Conservation (phyloP, 2,113 vertebrate genomes). For the Tinamus guttatus region DNA sequence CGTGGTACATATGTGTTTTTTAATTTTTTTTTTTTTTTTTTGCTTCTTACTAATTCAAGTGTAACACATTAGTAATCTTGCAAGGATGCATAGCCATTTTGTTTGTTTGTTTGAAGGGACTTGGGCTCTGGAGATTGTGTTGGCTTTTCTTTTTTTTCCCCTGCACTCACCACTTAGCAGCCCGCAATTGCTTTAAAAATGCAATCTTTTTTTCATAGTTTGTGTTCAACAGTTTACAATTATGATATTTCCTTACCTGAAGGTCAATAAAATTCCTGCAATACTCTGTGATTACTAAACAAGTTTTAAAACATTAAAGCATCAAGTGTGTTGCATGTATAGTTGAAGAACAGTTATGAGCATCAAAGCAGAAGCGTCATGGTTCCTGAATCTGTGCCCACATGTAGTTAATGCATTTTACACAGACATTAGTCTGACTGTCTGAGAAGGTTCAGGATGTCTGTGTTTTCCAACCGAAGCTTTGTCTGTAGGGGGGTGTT, state of each 20-base stretch:
- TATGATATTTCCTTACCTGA: not conserved
- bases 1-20: not conserved
- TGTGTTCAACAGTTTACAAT: not conserved
- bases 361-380: not conserved
- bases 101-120: not conserved
- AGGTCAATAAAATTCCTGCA: not conserved
- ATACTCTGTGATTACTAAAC: not conserved
- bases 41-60: too few species aligned
- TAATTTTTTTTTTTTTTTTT: not conserved
- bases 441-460: not conserved
- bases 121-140: not conserved
- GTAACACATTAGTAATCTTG: not conserved
- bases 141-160: not conserved
- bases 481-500: not conserved
- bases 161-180: not conserved
- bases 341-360: not conserved
- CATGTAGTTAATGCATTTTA: not conserved
- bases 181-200: not conserved
- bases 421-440: not conserved
- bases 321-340: not conserved
- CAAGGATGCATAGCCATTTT: not conserved
- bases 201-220: fast-evolving
- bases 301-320: not conserved
- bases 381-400: not conserved
- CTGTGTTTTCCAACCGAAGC: not conserved